Evolutionary conservation across 1,140 invertebrate genomes (phyloP), one percentile per base, ranked within the genome.

Genomic region (Trigoniulus corallinus): DNA sequence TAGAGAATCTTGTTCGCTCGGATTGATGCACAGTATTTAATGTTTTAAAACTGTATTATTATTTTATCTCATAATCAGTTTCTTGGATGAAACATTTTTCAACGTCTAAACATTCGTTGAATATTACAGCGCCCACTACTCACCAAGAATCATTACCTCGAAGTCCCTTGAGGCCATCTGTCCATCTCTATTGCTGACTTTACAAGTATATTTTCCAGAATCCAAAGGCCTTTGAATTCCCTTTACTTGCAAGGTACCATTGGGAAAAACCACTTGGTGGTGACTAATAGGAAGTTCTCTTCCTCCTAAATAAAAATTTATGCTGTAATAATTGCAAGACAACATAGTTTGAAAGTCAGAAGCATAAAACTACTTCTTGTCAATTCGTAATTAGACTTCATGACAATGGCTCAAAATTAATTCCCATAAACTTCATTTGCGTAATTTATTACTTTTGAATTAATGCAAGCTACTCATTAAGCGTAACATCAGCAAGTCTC

Each of bases 111-210:
- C n/a, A n/a, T n/a, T n/a, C n/a, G n/a, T n/a, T n/a, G n/a, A n/a
- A n/a, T n/a, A n/a, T n/a, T n/a, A n/a, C n/a, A n/a, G n/a, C n/a
- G n/a, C n/a, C n/a, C n/a, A 10, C 4, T 18, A 53, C 64, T 57
- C 53, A 66, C 66, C 64, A 12, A 67, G 54, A n/a, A 68, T 63
- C 24, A 25, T 55, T n/a, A 68, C 58, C n/a, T 50, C 48, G 12
- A 50, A 18, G 21, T 50, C 48, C 18, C 48, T 40, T 2, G 10
- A 27, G 12, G 48, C 48, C 3, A 2, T 50, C 22, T 62, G 58
- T 0, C 58, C 60, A 23, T 62, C 57, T 1, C 53, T 41, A 53
- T 66, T 64, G 4, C 39, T 53, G 1, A 62, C 65, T 3, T 52
- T 57, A 54, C 66, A 68, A 1, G 57, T 60, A 52, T 68, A 68